phyloP scores from a whole-genome alignment of 2,888 invertebrate species.

The Lomographa bimaculata region DNA sequence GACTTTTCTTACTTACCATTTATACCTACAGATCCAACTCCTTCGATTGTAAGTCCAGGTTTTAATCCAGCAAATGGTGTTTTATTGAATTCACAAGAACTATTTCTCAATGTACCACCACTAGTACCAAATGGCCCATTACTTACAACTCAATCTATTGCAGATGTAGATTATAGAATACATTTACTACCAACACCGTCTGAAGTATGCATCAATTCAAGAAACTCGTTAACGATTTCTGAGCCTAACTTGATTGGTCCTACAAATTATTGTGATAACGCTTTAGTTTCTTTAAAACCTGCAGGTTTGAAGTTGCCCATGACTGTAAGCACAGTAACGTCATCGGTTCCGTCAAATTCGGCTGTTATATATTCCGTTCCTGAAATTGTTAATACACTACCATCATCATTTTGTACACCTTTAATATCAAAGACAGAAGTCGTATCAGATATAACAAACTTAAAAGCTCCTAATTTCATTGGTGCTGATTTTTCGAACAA shows the following conservation, averaged over 20 bases:
- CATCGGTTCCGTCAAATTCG: background rate
- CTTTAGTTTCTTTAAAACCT: background rate
- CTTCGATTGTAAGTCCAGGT: background rate
- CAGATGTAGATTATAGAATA: background rate
- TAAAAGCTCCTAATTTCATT: too few relatives aligned
- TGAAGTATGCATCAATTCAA: background rate
- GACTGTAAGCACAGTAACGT: constrained; percentile 1
- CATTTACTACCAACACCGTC: constrained; percentile 1
- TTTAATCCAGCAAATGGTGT: background rate
- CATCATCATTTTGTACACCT: too few relatives aligned
- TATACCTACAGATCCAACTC: background rate
- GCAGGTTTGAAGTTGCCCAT: constrained; percentile 4
- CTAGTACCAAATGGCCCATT: background rate
- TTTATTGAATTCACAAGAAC: background rate
- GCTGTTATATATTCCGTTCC: too few relatives aligned
- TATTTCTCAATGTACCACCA: background rate
- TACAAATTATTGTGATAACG: background rate
- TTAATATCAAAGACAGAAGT: background rate
- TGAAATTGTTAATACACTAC: too few relatives aligned
- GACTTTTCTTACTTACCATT: constrained; percentile 5
- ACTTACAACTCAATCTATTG: background rate
- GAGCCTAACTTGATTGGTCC: background rate
- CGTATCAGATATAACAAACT: too few relatives aligned
- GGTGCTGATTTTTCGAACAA: background rate
- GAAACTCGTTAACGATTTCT: background rate